Evolutionary conservation across 2,888 invertebrate genomes (phyloP).

Genomic region (Xestia c-nigrum): DNA sequence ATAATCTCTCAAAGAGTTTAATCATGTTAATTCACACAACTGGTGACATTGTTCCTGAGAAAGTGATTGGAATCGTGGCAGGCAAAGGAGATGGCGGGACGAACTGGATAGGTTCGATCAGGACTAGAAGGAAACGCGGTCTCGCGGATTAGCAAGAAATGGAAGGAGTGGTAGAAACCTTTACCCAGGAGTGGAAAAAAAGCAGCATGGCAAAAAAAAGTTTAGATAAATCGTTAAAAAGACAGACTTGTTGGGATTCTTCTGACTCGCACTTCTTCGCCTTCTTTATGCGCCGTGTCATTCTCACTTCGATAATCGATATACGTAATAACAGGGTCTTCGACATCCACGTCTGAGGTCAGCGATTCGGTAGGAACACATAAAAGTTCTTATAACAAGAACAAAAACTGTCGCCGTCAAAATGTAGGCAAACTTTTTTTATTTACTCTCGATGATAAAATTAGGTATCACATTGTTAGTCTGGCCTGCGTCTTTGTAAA

Average conservation of each 20-base stretch:
- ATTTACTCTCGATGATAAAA: conserved; percentile 31
- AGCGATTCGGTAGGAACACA: conserved; percentile 8
- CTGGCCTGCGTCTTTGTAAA: conserved; percentile 21
- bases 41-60: not conserved
- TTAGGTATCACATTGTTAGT: conserved; percentile 40
- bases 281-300: not conserved
- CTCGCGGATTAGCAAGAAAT: not conserved
- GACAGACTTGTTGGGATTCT: not conserved
- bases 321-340: not conserved
- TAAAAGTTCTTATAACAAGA: conserved; percentile 10
- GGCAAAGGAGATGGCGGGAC: not conserved
- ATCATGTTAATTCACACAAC: not conserved
- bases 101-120: not conserved
- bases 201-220: not conserved
- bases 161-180: not conserved
- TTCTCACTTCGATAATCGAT: not conserved
- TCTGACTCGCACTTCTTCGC: not conserved
- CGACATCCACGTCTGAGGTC: conserved; percentile 5
- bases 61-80: too few relatives aligned
- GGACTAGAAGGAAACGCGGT: not conserved
- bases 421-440: conserved; percentile 13
- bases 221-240: not conserved
- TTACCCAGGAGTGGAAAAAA: not conserved
- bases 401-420: conserved; percentile 19
- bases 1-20: not conserved